Percentiles rank a stretch among this genome's conserved stretches.
Conservation (phyloP, 1,140 invertebrate species). For the Caenorhabditis brenneri region DNA sequence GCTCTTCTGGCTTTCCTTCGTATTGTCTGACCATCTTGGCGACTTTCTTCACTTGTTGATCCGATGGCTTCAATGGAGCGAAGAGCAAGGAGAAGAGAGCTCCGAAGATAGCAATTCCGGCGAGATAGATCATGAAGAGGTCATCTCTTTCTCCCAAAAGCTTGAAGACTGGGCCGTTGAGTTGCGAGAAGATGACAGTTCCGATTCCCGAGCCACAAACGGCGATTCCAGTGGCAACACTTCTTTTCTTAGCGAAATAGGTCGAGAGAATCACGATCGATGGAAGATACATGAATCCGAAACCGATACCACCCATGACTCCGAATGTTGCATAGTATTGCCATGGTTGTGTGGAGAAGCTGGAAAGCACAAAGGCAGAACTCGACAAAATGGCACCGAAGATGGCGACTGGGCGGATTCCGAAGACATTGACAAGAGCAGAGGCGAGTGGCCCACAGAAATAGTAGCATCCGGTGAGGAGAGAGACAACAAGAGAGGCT, state of each 20-base stretch:
- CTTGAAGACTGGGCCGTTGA: conserved; percentile 50
- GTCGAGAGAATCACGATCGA: conserved; percentile 87
- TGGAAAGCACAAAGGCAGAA: conserved; percentile 80
- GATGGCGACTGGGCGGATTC: conserved; percentile 87
- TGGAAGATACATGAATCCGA: conserved; percentile 87
- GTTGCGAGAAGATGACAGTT: conserved; percentile 79
- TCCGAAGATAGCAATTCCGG: conserved; percentile 27
- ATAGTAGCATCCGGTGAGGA: conserved; percentile 89
- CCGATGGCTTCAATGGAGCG: neutral
- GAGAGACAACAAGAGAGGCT: conserved; percentile 82
- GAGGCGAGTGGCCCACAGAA: conserved; percentile 90
- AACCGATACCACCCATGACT: conserved; percentile 84
- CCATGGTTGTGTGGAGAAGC: conserved; percentile 80
- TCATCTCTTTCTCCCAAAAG: conserved; percentile 56
- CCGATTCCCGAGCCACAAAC: conserved; percentile 90
- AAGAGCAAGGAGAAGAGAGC: neutral
- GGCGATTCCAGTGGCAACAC: conserved; percentile 87
- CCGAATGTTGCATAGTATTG: conserved; percentile 85
- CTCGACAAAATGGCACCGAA: conserved; percentile 81
- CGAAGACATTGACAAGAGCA: conserved; percentile 81
- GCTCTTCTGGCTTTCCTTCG: conserved; percentile 21
- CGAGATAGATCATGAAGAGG: conserved; percentile 64
- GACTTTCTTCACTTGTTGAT: neutral
- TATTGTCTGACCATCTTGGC: conserved; percentile 9
- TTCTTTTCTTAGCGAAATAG: conserved; percentile 89